Base-by-base conservation (phyloP, 2,113 vertebrate species). In the Eleginops maclovinus region DNA sequence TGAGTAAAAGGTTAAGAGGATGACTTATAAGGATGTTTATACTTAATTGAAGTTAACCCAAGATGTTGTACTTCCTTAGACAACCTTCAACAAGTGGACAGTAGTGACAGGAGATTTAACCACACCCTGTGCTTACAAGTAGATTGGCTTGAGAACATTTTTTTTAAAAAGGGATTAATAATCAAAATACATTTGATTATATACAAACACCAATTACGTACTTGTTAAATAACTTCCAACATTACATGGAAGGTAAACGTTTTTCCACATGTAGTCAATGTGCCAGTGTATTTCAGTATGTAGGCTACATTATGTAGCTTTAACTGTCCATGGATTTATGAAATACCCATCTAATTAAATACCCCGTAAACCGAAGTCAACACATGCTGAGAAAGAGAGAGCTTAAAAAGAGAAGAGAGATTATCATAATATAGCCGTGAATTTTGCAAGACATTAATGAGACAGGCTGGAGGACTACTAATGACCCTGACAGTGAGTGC, bases 381-480 rank as follows among this genome's bases (percentile, higher is more conserved):
- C 7, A 5, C 64, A 53, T 19, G 70, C 70, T 73, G 50, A 63
- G 63, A 75, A 47, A 71, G 21, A 43, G 4, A 72, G n/a, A 69
- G 14, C 19, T 49, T 62, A 46, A 61, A 44, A 56, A 40, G 78
- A 17, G 40, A 3, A 56, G 49, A 54, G 26, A 46, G 50, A 86
- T 84, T 63, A 79, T 82, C 60, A 80, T 56, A 84, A 82, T 21
- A 75, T 58, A 61, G 56, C 46, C 40, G 1, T 84, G 61, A 54
- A 62, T 81, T 83, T 55, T 83, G 54, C 16, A 12, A 84, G 72
- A 41, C 67, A 64, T 79, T 82, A 86, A 72, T 76, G 61, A 75
- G 73, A 63, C 66, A 65, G 83, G 70, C 74, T 77, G 58, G 77
- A 75, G 82, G 65, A 83, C 66, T 69, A 69, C 85, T 89, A 85